These are phyloP conservation scores for Ceratotherium simum DNA, from an alignment of 2,113 vertebrate genomes.

Conservation along the genomic window DNA sequence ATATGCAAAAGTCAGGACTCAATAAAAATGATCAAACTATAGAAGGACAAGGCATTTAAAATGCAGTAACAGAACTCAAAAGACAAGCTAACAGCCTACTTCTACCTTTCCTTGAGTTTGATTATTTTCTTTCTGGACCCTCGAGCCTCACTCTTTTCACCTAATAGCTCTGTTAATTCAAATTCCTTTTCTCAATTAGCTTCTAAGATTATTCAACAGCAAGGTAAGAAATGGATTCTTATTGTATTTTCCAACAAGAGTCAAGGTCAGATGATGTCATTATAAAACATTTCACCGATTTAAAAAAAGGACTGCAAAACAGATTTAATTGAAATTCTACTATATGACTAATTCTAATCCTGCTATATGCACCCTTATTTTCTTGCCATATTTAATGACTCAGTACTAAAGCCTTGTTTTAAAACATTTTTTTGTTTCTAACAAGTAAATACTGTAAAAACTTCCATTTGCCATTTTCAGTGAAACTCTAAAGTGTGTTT, in stretches of 20 bases:
- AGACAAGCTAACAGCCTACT: slow-evolving; percentile 63
- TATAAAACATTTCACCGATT: slow-evolving; percentile 63
- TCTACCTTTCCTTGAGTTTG: slow-evolving; percentile 47
- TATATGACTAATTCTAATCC: slow-evolving; percentile 58
- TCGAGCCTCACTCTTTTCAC: slow-evolving; percentile 61
- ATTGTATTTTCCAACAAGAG: slow-evolving; percentile 64
- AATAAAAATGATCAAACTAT: slow-evolving; percentile 67
- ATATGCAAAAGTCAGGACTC: neutral
- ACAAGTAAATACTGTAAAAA: slow-evolving; percentile 69
- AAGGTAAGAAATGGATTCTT: slow-evolving; percentile 62
- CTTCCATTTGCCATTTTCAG: slow-evolving; percentile 78
- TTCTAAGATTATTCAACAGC: slow-evolving; percentile 68
- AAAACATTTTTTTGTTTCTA: slow-evolving; percentile 32
- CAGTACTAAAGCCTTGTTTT: slow-evolving; percentile 46
- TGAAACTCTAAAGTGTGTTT: slow-evolving; percentile 76
- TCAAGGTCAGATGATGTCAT: slow-evolving; percentile 50
- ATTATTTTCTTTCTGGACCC: slow-evolving; percentile 52
- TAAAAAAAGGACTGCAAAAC: neutral
- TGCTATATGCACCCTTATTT: slow-evolving; percentile 47
- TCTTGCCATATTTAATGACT: slow-evolving; percentile 73
- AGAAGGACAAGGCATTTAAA: slow-evolving; percentile 55
- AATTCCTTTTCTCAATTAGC: slow-evolving; percentile 71
- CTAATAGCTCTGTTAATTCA: slow-evolving; percentile 70
- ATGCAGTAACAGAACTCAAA: slow-evolving; percentile 69
- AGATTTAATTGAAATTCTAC: slow-evolving; percentile 72